phyloP scores from a whole-genome alignment of 2,797 vertebrate genomes.

The Rhynchonycteris naso region DNA sequence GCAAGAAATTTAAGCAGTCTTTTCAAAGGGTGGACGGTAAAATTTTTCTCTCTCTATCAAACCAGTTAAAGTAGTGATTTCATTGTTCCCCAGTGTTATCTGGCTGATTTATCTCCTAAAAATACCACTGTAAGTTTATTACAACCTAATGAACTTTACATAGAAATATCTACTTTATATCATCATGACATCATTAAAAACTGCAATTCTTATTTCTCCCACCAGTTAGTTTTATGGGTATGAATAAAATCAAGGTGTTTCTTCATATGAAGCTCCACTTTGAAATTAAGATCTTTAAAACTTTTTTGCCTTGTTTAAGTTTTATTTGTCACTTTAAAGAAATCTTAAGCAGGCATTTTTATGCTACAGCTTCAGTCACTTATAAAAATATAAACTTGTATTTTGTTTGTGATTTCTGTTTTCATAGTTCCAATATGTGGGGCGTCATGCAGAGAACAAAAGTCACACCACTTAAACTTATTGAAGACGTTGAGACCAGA shows the following conservation, averaged over 20 bases:
- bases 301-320: neutral
- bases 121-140: neutral
- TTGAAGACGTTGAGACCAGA: neutral
- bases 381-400: neutral
- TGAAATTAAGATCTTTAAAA: constrained; percentile 16
- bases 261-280: neutral
- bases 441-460: neutral
- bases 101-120: neutral
- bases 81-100: too few relatives aligned
- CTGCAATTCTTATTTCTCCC: neutral
- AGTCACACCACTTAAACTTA: neutral
- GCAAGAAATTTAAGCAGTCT: neutral
- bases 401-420: neutral
- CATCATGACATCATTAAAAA: neutral
- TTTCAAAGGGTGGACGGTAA: neutral
- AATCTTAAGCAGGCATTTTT: neutral
- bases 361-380: neutral
- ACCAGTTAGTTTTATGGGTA: neutral
- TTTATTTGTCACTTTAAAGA: neutral
- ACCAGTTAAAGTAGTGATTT: neutral
- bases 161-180: neutral
- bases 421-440: neutral
- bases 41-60: neutral
- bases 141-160: constrained; percentile 1
- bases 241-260: constrained; percentile 24